Conservation (phyloP, 2,113 vertebrate genomes). For the Eleginops maclovinus region DNA sequence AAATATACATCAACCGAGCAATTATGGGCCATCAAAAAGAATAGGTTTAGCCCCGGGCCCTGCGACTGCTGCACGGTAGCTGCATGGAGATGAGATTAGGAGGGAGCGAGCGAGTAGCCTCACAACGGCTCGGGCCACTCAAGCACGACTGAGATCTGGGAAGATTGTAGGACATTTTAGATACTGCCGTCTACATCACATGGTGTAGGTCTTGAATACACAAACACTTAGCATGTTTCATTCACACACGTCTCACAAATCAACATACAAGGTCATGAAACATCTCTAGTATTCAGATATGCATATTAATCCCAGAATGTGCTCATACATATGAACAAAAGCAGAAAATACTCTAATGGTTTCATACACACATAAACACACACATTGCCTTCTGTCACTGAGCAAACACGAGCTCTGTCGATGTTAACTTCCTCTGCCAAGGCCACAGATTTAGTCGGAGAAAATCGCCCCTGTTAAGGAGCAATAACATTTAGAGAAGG, state of each 20-base stretch:
- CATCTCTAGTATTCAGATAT: slow-evolving; percentile 16
- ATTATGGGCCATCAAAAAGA: slow-evolving; percentile 83
- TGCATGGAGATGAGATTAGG: slow-evolving; percentile 69
- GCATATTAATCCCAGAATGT: slow-evolving; percentile 17
- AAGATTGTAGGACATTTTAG: slow-evolving; percentile 43
- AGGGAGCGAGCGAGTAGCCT: slow-evolving; percentile 41
- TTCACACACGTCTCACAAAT: slow-evolving; percentile 4
- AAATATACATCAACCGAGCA: slow-evolving; percentile 86
- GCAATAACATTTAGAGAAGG: slow-evolving; percentile 79
- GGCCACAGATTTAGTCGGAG: slow-evolving; percentile 61
- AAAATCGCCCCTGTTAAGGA: slow-evolving; percentile 70
- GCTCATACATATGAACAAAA: slow-evolving; percentile 11
- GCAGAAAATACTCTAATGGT: slow-evolving; percentile 11
- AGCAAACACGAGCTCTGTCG: slow-evolving; percentile 23
- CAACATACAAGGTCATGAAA: slow-evolving; percentile 39
- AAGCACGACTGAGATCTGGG: slow-evolving; percentile 28
- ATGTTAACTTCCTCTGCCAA: slow-evolving; percentile 45
- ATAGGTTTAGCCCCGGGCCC: slow-evolving; percentile 76
- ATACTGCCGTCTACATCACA: slow-evolving; percentile 16
- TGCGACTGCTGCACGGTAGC: slow-evolving; percentile 55
- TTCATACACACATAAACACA: not conserved
- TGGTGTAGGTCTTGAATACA: not conserved
- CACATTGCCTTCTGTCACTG: not conserved
- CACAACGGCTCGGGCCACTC: slow-evolving; percentile 40
- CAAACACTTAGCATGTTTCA: slow-evolving; percentile 18